phyloP scores from a whole-genome alignment of 2,888 invertebrate species.

The Bombylius major region DNA sequence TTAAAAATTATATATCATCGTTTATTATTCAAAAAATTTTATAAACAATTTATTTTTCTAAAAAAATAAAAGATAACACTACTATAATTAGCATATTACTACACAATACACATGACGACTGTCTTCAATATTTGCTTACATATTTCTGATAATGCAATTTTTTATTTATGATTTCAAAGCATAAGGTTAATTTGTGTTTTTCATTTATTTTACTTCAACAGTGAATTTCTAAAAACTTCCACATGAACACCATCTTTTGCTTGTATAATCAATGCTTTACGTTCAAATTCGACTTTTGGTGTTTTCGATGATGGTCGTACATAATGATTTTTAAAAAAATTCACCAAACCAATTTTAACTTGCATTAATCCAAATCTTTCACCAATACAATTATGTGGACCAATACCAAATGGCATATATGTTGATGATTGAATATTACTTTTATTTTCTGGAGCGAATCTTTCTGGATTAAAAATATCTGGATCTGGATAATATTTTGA shows the following conservation, averaged over 20 bases:
- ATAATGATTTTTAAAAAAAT: conserved; percentile 29
- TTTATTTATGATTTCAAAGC: background rate
- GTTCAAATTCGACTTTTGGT: conserved; percentile 23
- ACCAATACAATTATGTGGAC: conserved; percentile 35
- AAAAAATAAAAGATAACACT: too few species aligned
- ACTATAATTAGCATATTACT: too few species aligned
- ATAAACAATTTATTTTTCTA: too few species aligned
- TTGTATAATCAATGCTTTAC: conserved; percentile 25
- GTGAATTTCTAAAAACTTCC: conserved; percentile 25
- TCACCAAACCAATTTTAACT: conserved; percentile 32
- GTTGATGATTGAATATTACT: conserved; percentile 27
- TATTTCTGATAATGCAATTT: too few species aligned
- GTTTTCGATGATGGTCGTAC: conserved; percentile 23
- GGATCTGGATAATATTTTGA: conserved; percentile 35
- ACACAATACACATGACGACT: too few species aligned
- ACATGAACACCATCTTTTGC: conserved; percentile 22
- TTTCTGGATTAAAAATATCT: conserved; percentile 30
- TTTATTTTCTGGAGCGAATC: conserved; percentile 30
- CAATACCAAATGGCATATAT: conserved; percentile 35
- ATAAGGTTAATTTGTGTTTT: conserved; percentile 25
- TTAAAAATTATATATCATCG: too few species aligned
- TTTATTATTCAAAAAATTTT: too few species aligned
- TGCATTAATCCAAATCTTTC: conserved; percentile 33
- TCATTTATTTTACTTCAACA: conserved; percentile 23
- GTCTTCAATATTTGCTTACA: too few species aligned